phyloP scores from a whole-genome alignment of 2,888 invertebrate species.

The Harmothoe impar region DNA sequence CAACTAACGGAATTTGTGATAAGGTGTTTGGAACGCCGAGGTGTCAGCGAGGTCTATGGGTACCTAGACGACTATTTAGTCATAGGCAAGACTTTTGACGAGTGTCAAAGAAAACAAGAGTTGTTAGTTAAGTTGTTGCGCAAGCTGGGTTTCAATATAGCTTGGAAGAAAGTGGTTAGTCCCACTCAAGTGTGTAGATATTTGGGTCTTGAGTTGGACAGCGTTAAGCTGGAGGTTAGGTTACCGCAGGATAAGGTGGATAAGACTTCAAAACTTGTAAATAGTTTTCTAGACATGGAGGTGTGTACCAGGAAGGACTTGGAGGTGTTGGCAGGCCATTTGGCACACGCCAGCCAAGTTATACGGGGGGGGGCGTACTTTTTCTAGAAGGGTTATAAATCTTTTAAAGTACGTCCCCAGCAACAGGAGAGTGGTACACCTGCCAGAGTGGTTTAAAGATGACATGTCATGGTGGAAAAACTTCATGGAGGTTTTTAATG shows the following conservation, averaged over 20 bases:
- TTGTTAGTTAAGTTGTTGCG: too few relatives aligned
- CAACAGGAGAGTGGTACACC: not conserved
- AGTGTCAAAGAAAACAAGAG: not conserved
- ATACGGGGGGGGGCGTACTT: too few relatives aligned
- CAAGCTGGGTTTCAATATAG: not conserved
- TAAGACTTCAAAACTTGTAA: not conserved
- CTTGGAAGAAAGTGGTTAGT: not conserved
- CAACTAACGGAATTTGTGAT: not conserved
- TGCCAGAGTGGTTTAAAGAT: not conserved
- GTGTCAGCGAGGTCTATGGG: not conserved
- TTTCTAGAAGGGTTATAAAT: too few relatives aligned
- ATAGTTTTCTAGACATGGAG: not conserved
- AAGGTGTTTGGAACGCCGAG: not conserved
- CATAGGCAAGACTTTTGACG: too few relatives aligned
- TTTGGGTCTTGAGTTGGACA: too few relatives aligned
- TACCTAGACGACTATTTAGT: too few relatives aligned
- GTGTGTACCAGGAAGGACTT: too few relatives aligned
- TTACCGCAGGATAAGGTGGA: not conserved
- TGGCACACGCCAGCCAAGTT: too few relatives aligned
- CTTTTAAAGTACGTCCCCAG: too few relatives aligned
- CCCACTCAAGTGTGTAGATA: too few relatives aligned
- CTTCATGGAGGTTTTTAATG: not conserved
- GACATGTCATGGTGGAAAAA: not conserved
- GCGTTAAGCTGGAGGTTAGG: not conserved
- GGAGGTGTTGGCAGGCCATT: too few relatives aligned